Percentiles rank a stretch among this genome's conserved stretches.
Conservation (phyloP, 2,113 vertebrate species). For the Scolopax mira region DNA sequence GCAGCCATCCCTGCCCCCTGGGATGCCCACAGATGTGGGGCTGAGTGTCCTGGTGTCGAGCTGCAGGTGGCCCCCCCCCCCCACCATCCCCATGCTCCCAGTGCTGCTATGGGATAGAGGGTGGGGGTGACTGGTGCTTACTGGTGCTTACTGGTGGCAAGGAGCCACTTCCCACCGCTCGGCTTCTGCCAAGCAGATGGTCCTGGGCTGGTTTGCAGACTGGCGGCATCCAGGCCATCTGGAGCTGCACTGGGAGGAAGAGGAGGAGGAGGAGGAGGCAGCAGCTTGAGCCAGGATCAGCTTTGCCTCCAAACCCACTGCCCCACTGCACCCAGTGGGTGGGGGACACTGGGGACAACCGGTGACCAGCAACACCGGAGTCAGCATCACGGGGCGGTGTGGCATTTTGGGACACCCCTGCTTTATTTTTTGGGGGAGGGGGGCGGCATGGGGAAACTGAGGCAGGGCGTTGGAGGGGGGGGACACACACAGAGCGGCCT, state of each 20-base stretch:
- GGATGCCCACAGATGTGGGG: background rate
- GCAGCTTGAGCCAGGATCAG: conserved; percentile 42
- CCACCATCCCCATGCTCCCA: too few species aligned
- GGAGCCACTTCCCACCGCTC: background rate
- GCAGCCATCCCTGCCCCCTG: too few species aligned
- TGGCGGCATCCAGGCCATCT: conserved; percentile 60
- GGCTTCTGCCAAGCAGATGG: conserved; percentile 55
- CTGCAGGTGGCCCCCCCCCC: background rate
- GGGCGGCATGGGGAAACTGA: background rate
- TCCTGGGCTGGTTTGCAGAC: conserved; percentile 26
- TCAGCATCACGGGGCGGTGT: too few species aligned
- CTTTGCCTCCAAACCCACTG: conserved; percentile 55
- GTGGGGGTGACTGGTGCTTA: background rate
- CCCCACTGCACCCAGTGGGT: conserved; percentile 5
- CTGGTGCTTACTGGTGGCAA: background rate
- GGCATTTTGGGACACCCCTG: background rate
- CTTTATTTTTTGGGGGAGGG: background rate
- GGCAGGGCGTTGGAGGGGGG: background rate
- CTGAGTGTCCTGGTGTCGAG: background rate
- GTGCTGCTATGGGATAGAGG: background rate
- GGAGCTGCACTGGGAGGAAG: background rate
- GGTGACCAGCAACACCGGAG: background rate
- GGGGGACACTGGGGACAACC: background rate
- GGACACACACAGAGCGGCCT: background rate
- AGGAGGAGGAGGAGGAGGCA: background rate